phyloP scores from a whole-genome alignment of 1,140 invertebrate species.

The Andricus grossulariae region DNA sequence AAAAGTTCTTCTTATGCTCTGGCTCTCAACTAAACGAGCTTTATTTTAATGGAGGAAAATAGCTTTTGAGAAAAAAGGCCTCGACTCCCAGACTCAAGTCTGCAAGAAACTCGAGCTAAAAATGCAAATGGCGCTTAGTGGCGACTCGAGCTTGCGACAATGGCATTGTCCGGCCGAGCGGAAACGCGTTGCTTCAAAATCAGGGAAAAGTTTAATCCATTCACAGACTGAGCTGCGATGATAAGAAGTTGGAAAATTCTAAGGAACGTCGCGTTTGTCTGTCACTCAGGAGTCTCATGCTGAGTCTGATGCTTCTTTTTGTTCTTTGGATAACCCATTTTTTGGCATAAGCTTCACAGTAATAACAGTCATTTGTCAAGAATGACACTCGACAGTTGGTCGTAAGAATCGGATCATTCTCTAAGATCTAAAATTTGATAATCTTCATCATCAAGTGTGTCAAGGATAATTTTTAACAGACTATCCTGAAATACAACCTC shows the following conservation, averaged over 20 bases:
- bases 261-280: constrained; percentile 28
- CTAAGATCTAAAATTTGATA: no score
- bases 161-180: constrained; percentile 43
- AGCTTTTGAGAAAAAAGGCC: neutral
- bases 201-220: constrained; percentile 57
- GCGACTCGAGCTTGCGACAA: constrained; percentile 27
- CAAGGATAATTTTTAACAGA: no score
- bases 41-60: neutral
- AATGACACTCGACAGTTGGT: no score
- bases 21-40: neutral
- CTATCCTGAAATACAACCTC: no score
- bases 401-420: no score
- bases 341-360: no score
- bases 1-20: constrained; percentile 6
- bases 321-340: no score
- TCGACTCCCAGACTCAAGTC: neutral
- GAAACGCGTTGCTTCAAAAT: constrained; percentile 46
- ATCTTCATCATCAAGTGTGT: no score
- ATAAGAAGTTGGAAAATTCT: constrained; percentile 48
- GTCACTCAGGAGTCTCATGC: constrained; percentile 17
- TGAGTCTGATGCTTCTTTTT: neutral
- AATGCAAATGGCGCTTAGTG: constrained; percentile 38
- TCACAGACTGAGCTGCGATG: constrained; percentile 37
- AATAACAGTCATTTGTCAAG: no score
- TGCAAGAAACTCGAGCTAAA: constrained; percentile 18